A percentile compares a stretch with the other conserved stretches of the same genome.
These are phyloP conservation scores for Clepsis dumicolana DNA, from an alignment of 2,888 invertebrate species.

Conservation along the genomic window DNA sequence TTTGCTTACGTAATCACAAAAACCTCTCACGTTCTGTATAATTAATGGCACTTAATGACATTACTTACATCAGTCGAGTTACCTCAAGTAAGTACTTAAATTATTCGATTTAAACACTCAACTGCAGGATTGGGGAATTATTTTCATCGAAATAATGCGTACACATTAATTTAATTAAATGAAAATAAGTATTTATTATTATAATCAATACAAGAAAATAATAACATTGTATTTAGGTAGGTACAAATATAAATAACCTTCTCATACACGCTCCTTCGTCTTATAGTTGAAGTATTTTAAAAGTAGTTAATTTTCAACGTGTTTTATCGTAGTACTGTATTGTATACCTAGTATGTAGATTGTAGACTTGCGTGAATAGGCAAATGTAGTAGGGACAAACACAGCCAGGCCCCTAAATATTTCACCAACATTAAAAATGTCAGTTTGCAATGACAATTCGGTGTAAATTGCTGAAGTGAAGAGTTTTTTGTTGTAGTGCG, in stretches of 20 bases:
- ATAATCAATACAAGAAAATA: slow-evolving; percentile 40
- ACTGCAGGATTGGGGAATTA: not conserved
- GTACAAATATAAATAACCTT: slow-evolving; percentile 39
- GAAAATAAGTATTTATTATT: slow-evolving; percentile 39
- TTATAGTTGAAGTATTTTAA: slow-evolving; percentile 11
- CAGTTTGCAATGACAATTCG: no score
- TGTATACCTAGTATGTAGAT: no score
- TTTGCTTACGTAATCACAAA: slow-evolving; percentile 3
- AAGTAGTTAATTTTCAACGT: no score
- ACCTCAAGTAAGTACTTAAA: not conserved
- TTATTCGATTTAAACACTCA: not conserved
- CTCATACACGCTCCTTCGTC: slow-evolving; percentile 17
- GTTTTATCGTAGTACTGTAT: no score
- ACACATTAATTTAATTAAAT: slow-evolving; percentile 10
- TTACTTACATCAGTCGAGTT: slow-evolving; percentile 10
- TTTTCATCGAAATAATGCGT: slow-evolving; percentile 7
- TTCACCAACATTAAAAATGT: no score
- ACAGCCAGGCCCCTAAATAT: no score
- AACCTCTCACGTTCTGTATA: slow-evolving; percentile 24
- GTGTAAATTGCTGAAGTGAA: no score
- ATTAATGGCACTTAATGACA: slow-evolving; percentile 7
- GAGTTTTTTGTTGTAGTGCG: no score
- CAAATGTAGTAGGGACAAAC: no score
- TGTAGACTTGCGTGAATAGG: no score
- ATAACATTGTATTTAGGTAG: slow-evolving; percentile 38